Base-by-base conservation (phyloP, 2,888 invertebrate species). In the Thera obeliscata region DNA sequence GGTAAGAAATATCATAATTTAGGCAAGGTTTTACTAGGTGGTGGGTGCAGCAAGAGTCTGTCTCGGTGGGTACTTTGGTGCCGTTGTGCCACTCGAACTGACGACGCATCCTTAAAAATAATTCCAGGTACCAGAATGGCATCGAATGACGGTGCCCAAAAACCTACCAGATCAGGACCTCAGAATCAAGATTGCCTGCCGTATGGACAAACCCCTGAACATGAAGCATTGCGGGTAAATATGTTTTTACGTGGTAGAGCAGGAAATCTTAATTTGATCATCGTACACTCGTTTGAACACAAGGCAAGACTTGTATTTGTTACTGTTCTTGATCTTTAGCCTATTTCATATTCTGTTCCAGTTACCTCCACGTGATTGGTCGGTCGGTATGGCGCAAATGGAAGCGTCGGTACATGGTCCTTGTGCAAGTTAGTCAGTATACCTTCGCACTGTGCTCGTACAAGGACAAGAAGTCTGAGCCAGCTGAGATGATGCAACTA, bases 371-470 rank as follows among this genome's bases (percentile, higher is more conserved):
- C 89, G 97, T 98, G n/a, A 95, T 98, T 81, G 98, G 99, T 60
- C 99, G 99, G 75, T 86, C 87, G 8, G 99, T 99, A 2, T 99
- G 99, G 99, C 98, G 99, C 85, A 99, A 99, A 87, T 99, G 99
- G 99, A 99, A 99, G 94, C 97, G 98, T 82, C 95, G 99, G 66
- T 99, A 99, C 91, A 99, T 98, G 95, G 99, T 99, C 74, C 94
- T 99, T 75, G 99, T 99, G 58, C 99, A 99, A 95, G 99, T 99
- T 56, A 99, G 99, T 71, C 99, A 99, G 94, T 99, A 99, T 92
- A 99, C 99, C 50, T 99, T 99, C 94, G 99, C 99, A 56, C 98
- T 99, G 96, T 99, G 99, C 94, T 99, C 98, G 81, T 99, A 99
- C 90, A 98, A 99, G 90, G 99, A 99, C 91, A 99, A 99, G 95